Percentiles rank a stretch among this genome's conserved stretches.
Evolutionary conservation across 2,797 vertebrate genomes (phyloP).

Genomic region (Sarcophilus harrisii): DNA sequence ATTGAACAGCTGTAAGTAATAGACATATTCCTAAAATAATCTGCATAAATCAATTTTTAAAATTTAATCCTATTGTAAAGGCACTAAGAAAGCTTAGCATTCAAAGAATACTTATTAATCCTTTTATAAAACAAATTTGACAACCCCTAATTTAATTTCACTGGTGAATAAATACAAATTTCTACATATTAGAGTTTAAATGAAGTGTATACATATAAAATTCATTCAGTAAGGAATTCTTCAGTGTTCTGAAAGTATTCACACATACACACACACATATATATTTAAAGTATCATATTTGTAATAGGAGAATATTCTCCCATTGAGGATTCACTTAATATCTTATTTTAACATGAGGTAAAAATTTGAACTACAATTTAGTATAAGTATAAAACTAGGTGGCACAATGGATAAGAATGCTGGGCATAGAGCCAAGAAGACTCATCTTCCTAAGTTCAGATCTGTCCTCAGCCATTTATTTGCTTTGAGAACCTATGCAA

Average conservation of each 20-base stretch:
- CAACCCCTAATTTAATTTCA: conserved; percentile 11
- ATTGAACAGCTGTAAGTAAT: rapidly evolving
- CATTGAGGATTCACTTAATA: not conserved
- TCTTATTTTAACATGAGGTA: not conserved
- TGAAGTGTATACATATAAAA: not conserved
- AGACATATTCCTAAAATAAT: not conserved
- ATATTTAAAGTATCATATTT: not conserved
- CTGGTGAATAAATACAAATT: not conserved
- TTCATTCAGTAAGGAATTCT: not conserved
- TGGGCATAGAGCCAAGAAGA: not conserved
- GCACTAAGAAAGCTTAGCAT: not conserved
- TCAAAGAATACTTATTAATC: not conserved
- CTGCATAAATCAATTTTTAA: conserved; percentile 4
- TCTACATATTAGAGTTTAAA: not conserved
- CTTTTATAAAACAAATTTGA: conserved; percentile 24
- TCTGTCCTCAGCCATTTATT: not conserved
- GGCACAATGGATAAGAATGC: not conserved
- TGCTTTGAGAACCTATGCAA: not conserved
- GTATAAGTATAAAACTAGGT: not conserved
- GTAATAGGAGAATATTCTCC: not conserved
- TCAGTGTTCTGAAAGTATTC: not conserved
- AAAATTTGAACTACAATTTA: not conserved
- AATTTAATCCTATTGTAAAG: not conserved
- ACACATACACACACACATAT: not conserved
- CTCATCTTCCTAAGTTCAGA: not conserved